These are phyloP conservation scores for Eilema caniola DNA, from an alignment of 2,888 invertebrate genomes.

Conservation along the genomic window DNA sequence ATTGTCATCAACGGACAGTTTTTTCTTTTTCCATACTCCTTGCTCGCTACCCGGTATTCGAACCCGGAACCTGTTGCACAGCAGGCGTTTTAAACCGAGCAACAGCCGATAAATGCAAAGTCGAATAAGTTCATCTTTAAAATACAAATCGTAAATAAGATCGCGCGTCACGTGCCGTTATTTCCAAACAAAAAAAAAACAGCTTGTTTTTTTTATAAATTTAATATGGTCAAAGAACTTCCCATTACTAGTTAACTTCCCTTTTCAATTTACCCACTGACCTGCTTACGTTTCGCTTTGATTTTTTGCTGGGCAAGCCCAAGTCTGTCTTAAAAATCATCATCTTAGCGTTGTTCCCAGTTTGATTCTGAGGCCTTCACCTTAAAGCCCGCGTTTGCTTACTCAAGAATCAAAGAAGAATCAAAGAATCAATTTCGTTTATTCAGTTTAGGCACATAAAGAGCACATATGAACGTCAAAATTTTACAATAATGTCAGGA, in stretches of 20 bases:
- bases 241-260: too few relatives aligned
- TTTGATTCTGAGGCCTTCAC: too few relatives aligned
- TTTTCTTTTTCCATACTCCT: neutral
- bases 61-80: neutral
- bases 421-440: too few relatives aligned
- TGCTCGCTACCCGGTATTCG: neutral
- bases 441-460: too few relatives aligned
- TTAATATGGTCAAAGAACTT: constrained; percentile 1
- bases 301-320: neutral
- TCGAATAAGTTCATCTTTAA: neutral
- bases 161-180: neutral
- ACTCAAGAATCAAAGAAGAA: too few relatives aligned
- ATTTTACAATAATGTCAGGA: too few relatives aligned
- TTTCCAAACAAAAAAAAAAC: neutral
- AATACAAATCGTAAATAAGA: neutral
- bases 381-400: too few relatives aligned
- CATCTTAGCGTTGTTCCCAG: too few relatives aligned
- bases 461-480: too few relatives aligned
- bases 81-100: too few relatives aligned
- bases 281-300: neutral
- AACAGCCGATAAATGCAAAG: neutral
- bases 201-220: too few relatives aligned
- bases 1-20: neutral
- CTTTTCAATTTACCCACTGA: neutral
- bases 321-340: too few relatives aligned